These are phyloP conservation scores for Lerema accius DNA, from an alignment of 1,140 invertebrate genomes.

Conservation along the genomic window DNA sequence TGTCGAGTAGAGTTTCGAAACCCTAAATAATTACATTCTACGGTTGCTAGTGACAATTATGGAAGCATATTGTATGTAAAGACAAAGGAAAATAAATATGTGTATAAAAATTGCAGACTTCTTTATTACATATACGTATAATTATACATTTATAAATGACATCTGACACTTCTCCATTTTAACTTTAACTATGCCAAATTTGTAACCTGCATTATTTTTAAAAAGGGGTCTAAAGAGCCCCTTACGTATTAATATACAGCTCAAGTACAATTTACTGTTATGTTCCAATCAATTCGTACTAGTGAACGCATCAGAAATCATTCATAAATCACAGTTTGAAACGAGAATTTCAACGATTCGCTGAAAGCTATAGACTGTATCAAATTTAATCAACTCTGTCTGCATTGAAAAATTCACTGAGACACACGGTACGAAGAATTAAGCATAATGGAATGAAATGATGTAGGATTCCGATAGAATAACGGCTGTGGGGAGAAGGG, in stretches of 20 bases:
- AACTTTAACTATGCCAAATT: no score
- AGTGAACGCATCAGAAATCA: constrained; percentile 9
- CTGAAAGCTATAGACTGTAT: constrained; percentile 53
- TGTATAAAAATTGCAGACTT: no score
- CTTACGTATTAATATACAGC: no score
- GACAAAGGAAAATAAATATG: no score
- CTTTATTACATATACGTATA: no score
- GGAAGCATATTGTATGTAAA: no score
- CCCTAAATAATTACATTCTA: constrained; percentile 37
- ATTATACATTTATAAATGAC: no score
- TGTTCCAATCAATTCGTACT: no score
- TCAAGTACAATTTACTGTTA: no score
- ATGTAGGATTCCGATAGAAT: constrained; percentile 36
- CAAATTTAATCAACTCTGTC: constrained; percentile 61
- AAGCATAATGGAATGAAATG: constrained; percentile 62
- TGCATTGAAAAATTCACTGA: constrained; percentile 54
- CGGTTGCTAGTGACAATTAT: constrained; percentile 33
- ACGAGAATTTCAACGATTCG: constrained; percentile 21
- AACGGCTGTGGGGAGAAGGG: constrained; percentile 1
- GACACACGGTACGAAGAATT: constrained; percentile 58
- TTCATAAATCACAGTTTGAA: background rate
- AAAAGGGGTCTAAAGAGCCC: no score
- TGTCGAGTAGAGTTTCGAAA: constrained; percentile 32
- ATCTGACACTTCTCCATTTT: no score
- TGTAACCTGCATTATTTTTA: no score